Base-by-base conservation (phyloP, 2,888 invertebrate species). In the Subacronicta megacephala region DNA sequence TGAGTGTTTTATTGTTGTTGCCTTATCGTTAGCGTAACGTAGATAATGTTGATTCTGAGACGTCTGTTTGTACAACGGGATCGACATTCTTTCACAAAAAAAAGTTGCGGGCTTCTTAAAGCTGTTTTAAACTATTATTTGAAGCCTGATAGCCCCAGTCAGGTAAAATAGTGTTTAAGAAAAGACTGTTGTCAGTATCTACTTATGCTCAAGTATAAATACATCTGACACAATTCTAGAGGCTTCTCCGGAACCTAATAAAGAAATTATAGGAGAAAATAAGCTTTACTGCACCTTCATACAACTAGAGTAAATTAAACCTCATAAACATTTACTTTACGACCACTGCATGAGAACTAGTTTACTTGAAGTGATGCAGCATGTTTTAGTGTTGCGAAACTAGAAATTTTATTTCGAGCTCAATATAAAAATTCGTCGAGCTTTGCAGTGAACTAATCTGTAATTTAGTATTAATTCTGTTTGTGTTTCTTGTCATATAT, bases 281-380 rank as follows among this genome's bases (percentile, higher is more conserved):
- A 43, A 31, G 0, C 13, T 13, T 23, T 5, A 18, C 16, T 13
- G 15, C 35, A 26, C 16, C 17, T 42, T 13, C 44, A 12, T 23
- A 13, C 37, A 9, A 47, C 20, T 50, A 52, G 13, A 20, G 37
- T 45, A 44, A 46, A 62, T 62, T 46, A 61, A 62, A n/a, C n/a
- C n/a, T n/a, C n/a, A n/a, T n/a, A n/a, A n/a, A 63, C 44, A 56
- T 42, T 46, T 31, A 43, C 13, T 63, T 71, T 60, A 62, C 46
- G 62, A 45, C 23, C 43, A 31, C 16, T 56, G 56, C 37, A 47
- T 37, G 49, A 42, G 26, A 59, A 56, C 56, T 35, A 61, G 56
- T 59, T 52, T 64, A 62, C 52, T 57, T 37, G 49, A 41, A 50
- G 63, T 56, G 37, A 54, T 61, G 64, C 37, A 45, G 31, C 37